A percentile compares a stretch with the other conserved stretches of the same genome.
Conservation (phyloP, 2,113 vertebrate species). For the Poeciliopsis turrubarensis region DNA sequence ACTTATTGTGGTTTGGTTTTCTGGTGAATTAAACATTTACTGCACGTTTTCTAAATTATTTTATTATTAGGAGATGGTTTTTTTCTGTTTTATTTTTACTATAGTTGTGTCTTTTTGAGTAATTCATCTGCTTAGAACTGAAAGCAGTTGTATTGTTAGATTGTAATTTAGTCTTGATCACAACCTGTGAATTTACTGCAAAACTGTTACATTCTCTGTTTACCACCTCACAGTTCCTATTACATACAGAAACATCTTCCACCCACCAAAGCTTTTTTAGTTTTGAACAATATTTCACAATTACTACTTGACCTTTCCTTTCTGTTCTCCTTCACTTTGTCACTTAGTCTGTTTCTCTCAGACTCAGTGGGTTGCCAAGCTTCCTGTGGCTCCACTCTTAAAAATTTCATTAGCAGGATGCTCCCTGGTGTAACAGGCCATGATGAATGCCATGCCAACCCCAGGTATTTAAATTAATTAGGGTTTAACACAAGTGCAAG, state of each 20-base stretch:
- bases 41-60: background rate
- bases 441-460: conserved; percentile 50
- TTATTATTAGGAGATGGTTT: background rate
- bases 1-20: too few species aligned
- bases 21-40: background rate
- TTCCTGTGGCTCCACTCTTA: conserved; percentile 43
- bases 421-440: conserved; percentile 38
- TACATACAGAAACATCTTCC: background rate
- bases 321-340: conserved; percentile 1
- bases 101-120: background rate
- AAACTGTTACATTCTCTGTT: background rate
- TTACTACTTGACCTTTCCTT: conserved; percentile 39
- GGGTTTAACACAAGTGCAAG: conserved; percentile 28
- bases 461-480: conserved; percentile 52
- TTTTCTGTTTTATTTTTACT: background rate
- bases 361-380: conserved; percentile 34
- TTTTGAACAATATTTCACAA: conserved; percentile 14
- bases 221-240: background rate
- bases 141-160: too few species aligned
- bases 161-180: too few species aligned
- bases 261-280: background rate
- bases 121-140: background rate
- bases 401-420: conserved; percentile 56
- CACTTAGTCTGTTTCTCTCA: conserved; percentile 8
- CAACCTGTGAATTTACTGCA: background rate